A percentile compares a stretch with the other conserved stretches of the same genome.
phyloP scores from a whole-genome alignment of 1,140 invertebrate genomes.

The Nomia melanderi region DNA sequence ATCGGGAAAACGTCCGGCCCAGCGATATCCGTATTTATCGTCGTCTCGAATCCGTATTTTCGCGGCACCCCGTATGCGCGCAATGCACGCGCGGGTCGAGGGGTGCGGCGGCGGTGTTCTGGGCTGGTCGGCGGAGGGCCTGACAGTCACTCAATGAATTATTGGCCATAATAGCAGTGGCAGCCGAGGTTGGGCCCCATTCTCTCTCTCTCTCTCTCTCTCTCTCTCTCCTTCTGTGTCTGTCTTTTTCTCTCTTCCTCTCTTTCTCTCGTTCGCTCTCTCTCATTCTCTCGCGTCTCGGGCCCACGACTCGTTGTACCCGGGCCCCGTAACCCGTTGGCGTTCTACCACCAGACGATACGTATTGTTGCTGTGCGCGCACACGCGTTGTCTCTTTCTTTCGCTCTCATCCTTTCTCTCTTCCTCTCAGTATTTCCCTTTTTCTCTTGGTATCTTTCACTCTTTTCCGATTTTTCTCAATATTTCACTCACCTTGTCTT shows the following conservation, averaged over 20 bases:
- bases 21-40: slow-evolving; percentile 12
- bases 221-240: slow-evolving; percentile 37
- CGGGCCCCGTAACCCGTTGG: slow-evolving; percentile 60
- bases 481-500: too few relatives aligned
- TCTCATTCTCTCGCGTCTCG: slow-evolving; percentile 52
- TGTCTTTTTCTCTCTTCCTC: too few relatives aligned
- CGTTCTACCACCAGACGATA: slow-evolving; percentile 54
- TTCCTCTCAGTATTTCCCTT: too few relatives aligned
- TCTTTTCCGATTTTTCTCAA: too few relatives aligned
- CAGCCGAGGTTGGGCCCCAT: slow-evolving; percentile 67
- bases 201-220: slow-evolving; percentile 14
- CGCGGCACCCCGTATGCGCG: slow-evolving; percentile 69
- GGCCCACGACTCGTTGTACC: slow-evolving; percentile 69
- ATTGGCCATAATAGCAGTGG: slow-evolving; percentile 80
- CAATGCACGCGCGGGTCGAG: slow-evolving; percentile 62
- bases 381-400: too few relatives aligned
- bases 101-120: slow-evolving; percentile 63
- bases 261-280: too few relatives aligned
- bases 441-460: too few relatives aligned
- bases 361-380: slow-evolving; percentile 63
- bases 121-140: slow-evolving; percentile 70
- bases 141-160: slow-evolving; percentile 79
- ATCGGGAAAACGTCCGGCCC: too few relatives aligned
- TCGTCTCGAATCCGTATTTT: slow-evolving; percentile 52
- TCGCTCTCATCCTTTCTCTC: too few relatives aligned